phyloP scores from a whole-genome alignment of 2,113 vertebrate genomes.

The Dolichallabes microphthalmus region DNA sequence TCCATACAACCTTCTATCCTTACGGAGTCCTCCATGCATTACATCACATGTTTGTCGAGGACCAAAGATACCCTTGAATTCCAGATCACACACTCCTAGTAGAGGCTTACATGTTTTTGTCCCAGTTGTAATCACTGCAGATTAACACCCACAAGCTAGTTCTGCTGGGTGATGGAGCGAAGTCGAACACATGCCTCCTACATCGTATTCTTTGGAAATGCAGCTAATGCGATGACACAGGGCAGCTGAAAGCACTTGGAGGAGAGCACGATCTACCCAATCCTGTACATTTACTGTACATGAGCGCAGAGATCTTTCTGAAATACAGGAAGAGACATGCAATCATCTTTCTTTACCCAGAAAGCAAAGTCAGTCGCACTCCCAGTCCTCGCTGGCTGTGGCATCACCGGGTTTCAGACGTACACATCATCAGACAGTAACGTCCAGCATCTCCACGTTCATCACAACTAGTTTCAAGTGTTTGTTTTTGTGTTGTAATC shows the following conservation, averaged over 20 bases:
- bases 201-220: neutral
- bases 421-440: neutral
- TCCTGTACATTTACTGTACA: neutral
- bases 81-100: neutral
- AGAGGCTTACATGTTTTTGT: neutral
- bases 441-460: neutral
- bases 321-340: neutral
- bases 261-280: neutral
- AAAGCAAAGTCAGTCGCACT: neutral
- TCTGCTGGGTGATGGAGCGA: neutral
- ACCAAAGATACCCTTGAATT: neutral
- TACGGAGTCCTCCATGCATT: neutral
- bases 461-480: constrained; percentile 12
- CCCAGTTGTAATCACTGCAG: neutral
- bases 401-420: neutral
- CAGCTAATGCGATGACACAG: neutral
- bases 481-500: constrained; percentile 49
- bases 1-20: neutral
- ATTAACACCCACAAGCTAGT: neutral
- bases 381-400: neutral
- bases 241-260: constrained; percentile 28
- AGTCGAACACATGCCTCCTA: neutral
- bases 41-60: neutral
- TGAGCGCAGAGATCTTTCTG: neutral
- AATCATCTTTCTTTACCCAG: neutral